phyloP scores from a whole-genome alignment of 1,140 invertebrate species.

The Procambarus virginalis region DNA sequence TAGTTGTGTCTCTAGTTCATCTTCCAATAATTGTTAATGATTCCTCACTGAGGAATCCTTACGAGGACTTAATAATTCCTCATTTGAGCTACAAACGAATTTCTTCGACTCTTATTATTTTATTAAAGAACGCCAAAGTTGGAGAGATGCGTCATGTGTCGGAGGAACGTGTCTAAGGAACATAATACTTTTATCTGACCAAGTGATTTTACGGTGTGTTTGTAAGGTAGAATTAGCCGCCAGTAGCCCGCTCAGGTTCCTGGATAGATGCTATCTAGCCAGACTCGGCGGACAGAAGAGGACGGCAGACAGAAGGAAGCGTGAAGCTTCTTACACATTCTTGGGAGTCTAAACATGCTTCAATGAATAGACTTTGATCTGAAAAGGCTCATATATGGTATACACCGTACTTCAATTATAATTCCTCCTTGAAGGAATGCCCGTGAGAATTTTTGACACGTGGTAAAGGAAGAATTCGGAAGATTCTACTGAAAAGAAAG shows the following conservation, averaged over 20 bases:
- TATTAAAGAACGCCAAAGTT: too few species aligned
- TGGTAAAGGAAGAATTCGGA: too few species aligned
- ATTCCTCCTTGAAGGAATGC: too few species aligned
- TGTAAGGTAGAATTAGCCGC: constrained; percentile 13
- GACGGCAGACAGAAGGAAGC: not conserved
- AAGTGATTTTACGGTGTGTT: constrained; percentile 24
- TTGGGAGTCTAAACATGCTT: too few species aligned
- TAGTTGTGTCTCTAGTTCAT: not conserved
- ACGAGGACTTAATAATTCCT: not conserved
- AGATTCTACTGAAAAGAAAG: too few species aligned
- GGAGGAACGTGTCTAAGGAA: not conserved
- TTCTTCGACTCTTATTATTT: not conserved
- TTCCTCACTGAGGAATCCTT: not conserved
- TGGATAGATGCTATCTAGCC: constrained; percentile 21
- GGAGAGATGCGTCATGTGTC: constrained; percentile 1
- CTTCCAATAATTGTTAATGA: not conserved
- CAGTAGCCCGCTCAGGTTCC: constrained; percentile 11
- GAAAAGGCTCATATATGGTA: too few species aligned
- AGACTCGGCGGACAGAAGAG: constrained; percentile 4
- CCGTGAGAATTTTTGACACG: too few species aligned
- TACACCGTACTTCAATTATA: too few species aligned
- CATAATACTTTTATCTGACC: not conserved
- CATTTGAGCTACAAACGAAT: not conserved
- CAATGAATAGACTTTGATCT: too few species aligned
- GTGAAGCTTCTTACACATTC: not conserved